Conservation (phyloP, 2,888 invertebrate species). For the Limnephilus rhombicus region DNA sequence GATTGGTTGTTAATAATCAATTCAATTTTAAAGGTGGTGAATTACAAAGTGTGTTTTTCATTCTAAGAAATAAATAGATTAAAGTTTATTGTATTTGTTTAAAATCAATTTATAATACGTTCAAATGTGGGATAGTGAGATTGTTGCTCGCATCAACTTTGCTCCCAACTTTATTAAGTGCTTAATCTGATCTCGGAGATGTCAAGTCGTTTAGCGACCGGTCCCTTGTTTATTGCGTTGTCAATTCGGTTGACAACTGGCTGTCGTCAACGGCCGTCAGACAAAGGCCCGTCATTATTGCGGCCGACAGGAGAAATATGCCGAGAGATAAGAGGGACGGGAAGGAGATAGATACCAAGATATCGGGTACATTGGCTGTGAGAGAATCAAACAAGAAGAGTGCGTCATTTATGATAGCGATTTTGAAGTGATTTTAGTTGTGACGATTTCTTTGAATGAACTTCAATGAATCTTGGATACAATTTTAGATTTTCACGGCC, state of each 20-base stretch:
- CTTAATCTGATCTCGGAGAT: slow-evolving; percentile 1
- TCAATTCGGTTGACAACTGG: neutral
- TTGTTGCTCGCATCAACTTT: neutral
- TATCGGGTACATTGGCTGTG: neutral
- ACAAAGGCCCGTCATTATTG: neutral
- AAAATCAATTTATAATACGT: neutral
- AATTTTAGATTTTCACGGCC: too few species aligned
- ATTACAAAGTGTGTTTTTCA: too few species aligned
- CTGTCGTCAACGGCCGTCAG: neutral
- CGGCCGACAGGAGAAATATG: neutral
- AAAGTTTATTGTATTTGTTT: too few species aligned
- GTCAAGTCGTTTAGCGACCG: neutral
- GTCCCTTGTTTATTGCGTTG: neutral
- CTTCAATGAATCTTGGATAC: too few species aligned
- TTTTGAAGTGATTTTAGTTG: neutral
- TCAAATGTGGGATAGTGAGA: neutral
- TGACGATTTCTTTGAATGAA: too few species aligned
- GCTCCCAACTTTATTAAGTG: neutral
- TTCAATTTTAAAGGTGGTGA: too few species aligned
- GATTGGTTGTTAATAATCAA: too few species aligned
- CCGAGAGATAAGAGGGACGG: neutral
- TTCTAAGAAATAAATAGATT: too few species aligned
- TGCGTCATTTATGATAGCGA: neutral
- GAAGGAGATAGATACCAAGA: neutral
- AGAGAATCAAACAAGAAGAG: neutral